Conservation (phyloP, 2,888 invertebrate species). For the Carpatolechia fugitivella region DNA sequence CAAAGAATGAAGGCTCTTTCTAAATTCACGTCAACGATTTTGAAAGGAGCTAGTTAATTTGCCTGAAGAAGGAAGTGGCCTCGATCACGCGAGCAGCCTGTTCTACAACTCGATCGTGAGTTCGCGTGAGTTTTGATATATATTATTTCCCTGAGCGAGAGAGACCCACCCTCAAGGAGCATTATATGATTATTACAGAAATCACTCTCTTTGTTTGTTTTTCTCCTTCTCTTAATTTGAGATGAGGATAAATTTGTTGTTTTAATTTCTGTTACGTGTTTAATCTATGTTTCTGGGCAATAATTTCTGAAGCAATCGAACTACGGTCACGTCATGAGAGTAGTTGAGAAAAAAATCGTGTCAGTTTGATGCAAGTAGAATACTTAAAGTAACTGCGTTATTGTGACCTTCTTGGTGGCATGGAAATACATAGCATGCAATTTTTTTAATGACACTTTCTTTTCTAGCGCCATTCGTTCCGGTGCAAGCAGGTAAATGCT, state of each 20-base stretch:
- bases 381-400: background rate
- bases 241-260: background rate
- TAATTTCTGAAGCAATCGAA: background rate
- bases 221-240: background rate
- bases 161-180: background rate
- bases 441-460: constrained; percentile 7
- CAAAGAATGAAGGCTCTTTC: background rate
- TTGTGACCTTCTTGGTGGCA: constrained; percentile 7
- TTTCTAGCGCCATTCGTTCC: background rate
- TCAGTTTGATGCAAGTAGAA: constrained; percentile 11
- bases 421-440: constrained; percentile 3
- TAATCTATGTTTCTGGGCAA: background rate
- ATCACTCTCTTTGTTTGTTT: constrained; percentile 6
- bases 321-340: background rate
- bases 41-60: constrained; percentile 9
- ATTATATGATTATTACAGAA: background rate
- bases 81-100: constrained; percentile 10
- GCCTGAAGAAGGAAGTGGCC: constrained; percentile 13
- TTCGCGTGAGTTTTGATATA: constrained; percentile 14
- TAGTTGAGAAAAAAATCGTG: constrained; percentile 9
- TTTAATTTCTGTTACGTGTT: background rate
- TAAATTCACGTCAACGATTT: background rate
- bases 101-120: constrained; percentile 10
- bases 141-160: background rate
- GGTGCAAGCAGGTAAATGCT: background rate